A percentile compares a stretch with the other conserved stretches of the same genome.
Evolutionary conservation across 2,797 vertebrate genomes (phyloP).

Genomic region (Lepilemur septentrionalis): DNA sequence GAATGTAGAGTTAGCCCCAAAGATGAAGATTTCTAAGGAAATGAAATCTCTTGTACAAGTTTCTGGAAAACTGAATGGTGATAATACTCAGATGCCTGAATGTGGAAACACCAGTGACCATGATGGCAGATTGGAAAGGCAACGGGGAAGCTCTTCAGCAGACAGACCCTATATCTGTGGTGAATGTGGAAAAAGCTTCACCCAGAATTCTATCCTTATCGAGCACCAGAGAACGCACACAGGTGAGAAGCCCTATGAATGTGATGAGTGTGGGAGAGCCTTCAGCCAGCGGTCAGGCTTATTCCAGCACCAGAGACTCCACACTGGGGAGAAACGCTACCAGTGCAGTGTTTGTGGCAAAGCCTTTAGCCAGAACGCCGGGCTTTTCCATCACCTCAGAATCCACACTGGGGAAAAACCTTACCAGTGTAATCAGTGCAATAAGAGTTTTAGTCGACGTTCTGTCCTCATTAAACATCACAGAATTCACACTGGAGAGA

Average conservation of each 20-base stretch:
- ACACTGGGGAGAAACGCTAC: constrained; percentile 64
- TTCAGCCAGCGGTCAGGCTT: constrained; percentile 70
- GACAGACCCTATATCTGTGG: constrained; percentile 41
- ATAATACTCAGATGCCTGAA: not conserved
- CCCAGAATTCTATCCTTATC: constrained; percentile 30
- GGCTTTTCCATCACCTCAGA: constrained; percentile 65
- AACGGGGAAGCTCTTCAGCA: not conserved
- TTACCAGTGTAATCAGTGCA: constrained; percentile 55
- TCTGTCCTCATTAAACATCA: constrained; percentile 70
- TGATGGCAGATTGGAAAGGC: not conserved
- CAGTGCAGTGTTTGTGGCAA: constrained; percentile 49
- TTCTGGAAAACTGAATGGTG: not conserved
- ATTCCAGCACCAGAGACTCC: constrained; percentile 58
- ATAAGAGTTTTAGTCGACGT: constrained; percentile 56
- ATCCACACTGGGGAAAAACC: constrained; percentile 56
- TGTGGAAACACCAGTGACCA: not conserved
- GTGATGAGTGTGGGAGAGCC: constrained; percentile 55
- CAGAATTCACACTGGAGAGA: constrained; percentile 66
- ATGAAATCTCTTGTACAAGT: not conserved
- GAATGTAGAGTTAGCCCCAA: not conserved
- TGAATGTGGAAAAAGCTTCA: constrained; percentile 60
- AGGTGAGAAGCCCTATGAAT: not conserved
- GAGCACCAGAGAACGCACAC: constrained; percentile 54
- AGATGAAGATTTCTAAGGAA: constrained; percentile 5
- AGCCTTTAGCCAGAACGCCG: constrained; percentile 57